Conservation (phyloP, 35 echinoderm and acorn worm genomes). For the Holothuria glaberrima region DNA sequence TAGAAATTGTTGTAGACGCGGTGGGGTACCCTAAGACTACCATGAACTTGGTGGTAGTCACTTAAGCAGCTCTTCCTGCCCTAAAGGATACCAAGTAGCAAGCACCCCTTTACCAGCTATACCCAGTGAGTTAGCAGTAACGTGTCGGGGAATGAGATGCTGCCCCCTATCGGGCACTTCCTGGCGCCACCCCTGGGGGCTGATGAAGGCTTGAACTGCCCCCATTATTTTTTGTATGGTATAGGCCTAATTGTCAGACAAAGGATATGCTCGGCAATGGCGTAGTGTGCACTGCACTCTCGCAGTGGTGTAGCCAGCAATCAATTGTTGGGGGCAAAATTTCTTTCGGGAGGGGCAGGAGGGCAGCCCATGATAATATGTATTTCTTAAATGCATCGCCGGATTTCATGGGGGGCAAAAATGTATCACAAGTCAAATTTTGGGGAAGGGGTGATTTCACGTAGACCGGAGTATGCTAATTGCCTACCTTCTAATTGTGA, state of each 20-base stretch:
- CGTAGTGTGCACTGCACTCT: constrained; percentile 5
- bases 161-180: neutral
- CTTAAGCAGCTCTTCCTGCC: constrained; percentile 5
- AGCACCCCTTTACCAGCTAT: constrained; percentile 1
- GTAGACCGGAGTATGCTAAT: neutral
- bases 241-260: neutral
- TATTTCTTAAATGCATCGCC: constrained; percentile 3
- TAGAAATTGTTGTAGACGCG: neutral
- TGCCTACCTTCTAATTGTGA: too few species aligned
- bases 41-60: neutral
- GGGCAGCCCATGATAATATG: constrained; percentile 1
- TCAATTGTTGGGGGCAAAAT: neutral
- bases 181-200: too few species aligned
- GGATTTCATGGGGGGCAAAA: constrained; percentile 5
- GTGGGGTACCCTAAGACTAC: neutral
- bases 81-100: constrained; percentile 1
- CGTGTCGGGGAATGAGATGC: neutral
- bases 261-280: neutral
- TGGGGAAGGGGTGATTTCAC: neutral
- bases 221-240: too few species aligned
- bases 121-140: neutral
- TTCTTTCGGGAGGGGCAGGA: neutral
- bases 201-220: too few species aligned
- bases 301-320: neutral
- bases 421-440: neutral